Evolutionary conservation across 2,888 invertebrate species (phyloP).

Genomic region (Machimus atricapillus): DNA sequence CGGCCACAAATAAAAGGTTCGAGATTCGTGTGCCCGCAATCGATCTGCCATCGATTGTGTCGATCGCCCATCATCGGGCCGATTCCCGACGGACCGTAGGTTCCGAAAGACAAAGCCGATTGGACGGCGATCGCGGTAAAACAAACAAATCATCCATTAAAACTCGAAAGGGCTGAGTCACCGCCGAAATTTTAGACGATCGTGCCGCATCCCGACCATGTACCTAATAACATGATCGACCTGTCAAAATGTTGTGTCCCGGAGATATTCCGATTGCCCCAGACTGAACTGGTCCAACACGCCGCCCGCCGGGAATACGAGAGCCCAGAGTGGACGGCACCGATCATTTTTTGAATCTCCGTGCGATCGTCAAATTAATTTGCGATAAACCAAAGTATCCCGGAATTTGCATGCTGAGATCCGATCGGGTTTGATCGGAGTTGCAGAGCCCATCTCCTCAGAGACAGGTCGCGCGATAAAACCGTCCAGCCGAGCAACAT

Average conservation of each 20-base stretch:
- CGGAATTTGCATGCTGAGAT: neutral
- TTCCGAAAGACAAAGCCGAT: neutral
- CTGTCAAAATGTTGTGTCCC: constrained; percentile 34
- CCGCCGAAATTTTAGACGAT: neutral
- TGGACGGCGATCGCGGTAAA: neutral
- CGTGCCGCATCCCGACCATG: neutral
- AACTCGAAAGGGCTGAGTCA: constrained; percentile 18
- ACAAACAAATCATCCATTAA: constrained; percentile 32
- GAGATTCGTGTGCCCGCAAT: constrained; percentile 34
- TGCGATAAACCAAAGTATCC: neutral
- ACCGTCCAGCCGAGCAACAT: neutral
- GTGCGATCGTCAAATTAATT: neutral
- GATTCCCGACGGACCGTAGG: neutral
- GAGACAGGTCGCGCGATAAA: neutral
- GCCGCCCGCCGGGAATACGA: neutral
- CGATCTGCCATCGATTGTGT: constrained; percentile 3
- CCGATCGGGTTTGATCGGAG: neutral
- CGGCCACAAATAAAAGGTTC: neutral
- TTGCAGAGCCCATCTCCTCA: neutral
- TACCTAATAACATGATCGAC: constrained; percentile 34
- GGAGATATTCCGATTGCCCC: neutral
- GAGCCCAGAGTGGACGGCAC: neutral
- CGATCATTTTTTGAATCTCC: neutral
- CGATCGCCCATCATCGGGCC: neutral
- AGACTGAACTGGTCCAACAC: neutral